A percentile compares a stretch with the other conserved stretches of the same genome.
Evolutionary conservation across 2,888 invertebrate species (phyloP).

Genomic region (Oscheius myriophilus): DNA sequence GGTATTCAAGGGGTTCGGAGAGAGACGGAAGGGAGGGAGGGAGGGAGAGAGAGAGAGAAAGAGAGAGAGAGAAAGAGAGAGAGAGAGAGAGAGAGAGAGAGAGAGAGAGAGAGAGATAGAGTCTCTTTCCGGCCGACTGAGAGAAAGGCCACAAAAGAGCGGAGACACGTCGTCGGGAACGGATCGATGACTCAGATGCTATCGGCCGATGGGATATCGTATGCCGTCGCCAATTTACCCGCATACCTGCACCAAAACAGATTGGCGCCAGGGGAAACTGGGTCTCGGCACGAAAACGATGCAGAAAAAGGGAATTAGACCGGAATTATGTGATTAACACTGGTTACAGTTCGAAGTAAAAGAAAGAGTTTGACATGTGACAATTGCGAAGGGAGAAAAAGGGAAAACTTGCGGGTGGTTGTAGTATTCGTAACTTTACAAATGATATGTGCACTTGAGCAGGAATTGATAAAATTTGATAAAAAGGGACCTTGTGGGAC

Average conservation of each 20-base stretch:
- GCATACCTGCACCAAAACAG: neutral
- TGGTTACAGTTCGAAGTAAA: too few species aligned
- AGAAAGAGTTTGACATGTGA: too few species aligned
- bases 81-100: neutral
- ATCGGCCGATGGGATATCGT: slow-evolving; percentile 16
- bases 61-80: neutral
- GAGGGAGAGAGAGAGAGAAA: neutral
- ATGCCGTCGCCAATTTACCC: neutral
- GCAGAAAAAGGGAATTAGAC: neutral
- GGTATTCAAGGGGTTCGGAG: too few species aligned
- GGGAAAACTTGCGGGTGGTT: too few species aligned
- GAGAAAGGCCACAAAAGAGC: slow-evolving; percentile 15
- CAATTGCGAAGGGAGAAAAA: too few species aligned
- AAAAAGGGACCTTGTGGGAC: too few species aligned
- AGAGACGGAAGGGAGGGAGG: neutral
- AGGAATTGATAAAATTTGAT: too few species aligned
- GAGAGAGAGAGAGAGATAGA: slow-evolving; percentile 1
- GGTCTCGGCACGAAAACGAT: neutral
- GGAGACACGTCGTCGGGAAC: slow-evolving; percentile 1
- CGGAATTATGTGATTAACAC: neutral
- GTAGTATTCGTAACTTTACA: too few species aligned
- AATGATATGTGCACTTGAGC: too few species aligned
- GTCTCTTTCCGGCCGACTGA: slow-evolving; percentile 4
- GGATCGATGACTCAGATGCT: slow-evolving; percentile 30
- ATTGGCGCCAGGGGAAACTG: neutral